Percentiles rank a stretch among this genome's conserved stretches.
Evolutionary conservation across 2,113 vertebrate species (phyloP).

Genomic region (Amphiprion ocellaris): DNA sequence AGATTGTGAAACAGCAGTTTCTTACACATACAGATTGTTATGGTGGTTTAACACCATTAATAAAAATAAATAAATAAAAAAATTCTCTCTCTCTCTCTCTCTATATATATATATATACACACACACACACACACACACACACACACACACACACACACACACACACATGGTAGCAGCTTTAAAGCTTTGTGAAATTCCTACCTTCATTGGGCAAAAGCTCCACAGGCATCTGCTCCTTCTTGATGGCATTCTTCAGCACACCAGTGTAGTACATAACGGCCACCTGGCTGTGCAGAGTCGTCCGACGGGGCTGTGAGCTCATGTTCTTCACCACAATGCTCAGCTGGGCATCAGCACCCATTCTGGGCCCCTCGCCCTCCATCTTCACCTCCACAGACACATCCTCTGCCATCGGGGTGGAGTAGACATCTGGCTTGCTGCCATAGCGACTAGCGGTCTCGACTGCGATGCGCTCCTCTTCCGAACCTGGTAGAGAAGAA

Average conservation of each 20-base stretch:
- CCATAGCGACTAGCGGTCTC: conserved; percentile 90
- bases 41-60: too few relatives aligned
- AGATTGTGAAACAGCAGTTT: too few relatives aligned
- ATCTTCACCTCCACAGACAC: conserved; percentile 84
- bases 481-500: conserved; percentile 69
- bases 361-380: conserved; percentile 87
- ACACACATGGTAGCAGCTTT: background rate
- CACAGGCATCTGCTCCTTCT: conserved; percentile 83
- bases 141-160: too few relatives aligned
- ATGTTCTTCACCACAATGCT: conserved; percentile 84
- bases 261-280: conserved; percentile 91
- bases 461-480: conserved; percentile 90
- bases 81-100: too few relatives aligned
- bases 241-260: conserved; percentile 86
- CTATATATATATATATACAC: too few relatives aligned
- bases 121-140: too few relatives aligned
- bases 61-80: too few relatives aligned
- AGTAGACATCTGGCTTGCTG: conserved; percentile 86
- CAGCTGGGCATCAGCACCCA: conserved; percentile 86
- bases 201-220: conserved; percentile 83
- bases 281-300: conserved; percentile 88
- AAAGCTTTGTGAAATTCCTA: conserved; percentile 49
- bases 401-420: conserved; percentile 79
- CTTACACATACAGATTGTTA: too few relatives aligned
- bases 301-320: conserved; percentile 78